These are phyloP conservation scores for Notolepis coatsorum DNA, from an alignment of 2,797 vertebrate genomes.

Conservation along the genomic window DNA sequence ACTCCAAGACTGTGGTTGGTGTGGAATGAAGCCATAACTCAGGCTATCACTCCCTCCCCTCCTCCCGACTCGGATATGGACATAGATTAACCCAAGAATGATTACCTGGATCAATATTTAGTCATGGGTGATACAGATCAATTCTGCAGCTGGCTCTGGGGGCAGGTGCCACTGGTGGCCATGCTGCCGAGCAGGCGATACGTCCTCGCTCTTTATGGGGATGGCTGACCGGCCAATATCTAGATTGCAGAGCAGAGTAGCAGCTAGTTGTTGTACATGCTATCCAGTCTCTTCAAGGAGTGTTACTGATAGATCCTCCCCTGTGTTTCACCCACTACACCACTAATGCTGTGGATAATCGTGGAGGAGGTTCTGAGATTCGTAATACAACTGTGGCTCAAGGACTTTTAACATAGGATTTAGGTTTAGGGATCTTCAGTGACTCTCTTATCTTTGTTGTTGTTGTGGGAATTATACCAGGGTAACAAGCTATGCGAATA, in stretches of 20 bases:
- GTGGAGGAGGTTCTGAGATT: no score
- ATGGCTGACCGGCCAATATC: slow-evolving; percentile 16
- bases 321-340: no score
- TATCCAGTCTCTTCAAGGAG: no score
- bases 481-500: no score
- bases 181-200: slow-evolving; percentile 43
- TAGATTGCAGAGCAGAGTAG: slow-evolving; percentile 1
- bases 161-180: slow-evolving; percentile 24
- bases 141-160: slow-evolving; percentile 52
- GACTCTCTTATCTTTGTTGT: no score
- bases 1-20: slow-evolving; percentile 40
- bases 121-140: slow-evolving; percentile 63
- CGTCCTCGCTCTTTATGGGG: slow-evolving; percentile 46
- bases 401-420: no score
- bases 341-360: no score
- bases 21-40: slow-evolving; percentile 61
- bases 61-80: slow-evolving; percentile 39
- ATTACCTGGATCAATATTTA: slow-evolving; percentile 76
- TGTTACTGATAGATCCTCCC: no score
- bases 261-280: neutral
- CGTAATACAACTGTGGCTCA: no score
- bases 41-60: slow-evolving; percentile 24
- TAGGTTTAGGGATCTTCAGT: no score
- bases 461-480: no score
- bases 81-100: slow-evolving; percentile 69